phyloP scores from a whole-genome alignment of 2,113 vertebrate species.

The Mobula hypostoma region DNA sequence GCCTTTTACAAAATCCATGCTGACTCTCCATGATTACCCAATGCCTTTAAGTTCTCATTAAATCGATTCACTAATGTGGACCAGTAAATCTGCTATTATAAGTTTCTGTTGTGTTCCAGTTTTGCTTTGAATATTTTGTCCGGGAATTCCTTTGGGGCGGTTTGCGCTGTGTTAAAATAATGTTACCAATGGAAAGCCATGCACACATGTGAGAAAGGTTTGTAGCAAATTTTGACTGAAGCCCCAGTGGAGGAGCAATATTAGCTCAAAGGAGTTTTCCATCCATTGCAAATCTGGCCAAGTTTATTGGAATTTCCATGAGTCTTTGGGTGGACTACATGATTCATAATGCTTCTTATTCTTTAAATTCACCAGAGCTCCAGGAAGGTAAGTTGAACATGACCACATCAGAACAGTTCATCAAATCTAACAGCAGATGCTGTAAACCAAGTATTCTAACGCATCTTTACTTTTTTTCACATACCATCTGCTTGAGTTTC shows the following conservation, averaged over 20 bases:
- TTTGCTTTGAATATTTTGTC: neutral
- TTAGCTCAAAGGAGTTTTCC: neutral
- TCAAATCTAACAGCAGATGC: neutral
- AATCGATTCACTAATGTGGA: neutral
- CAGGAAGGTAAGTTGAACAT: neutral
- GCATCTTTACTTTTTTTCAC: neutral
- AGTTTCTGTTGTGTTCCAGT: neutral
- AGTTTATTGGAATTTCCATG: neutral
- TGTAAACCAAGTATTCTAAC: neutral
- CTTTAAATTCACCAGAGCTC: neutral
- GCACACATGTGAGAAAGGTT: neutral
- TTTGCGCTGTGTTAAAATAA: neutral
- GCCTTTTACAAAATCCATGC: neutral
- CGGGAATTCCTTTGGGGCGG: neutral
- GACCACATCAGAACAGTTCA: neutral
- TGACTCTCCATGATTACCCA: neutral
- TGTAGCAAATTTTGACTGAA: neutral
- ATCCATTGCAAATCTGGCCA: neutral
- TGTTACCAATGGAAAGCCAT: neutral
- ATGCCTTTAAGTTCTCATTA: neutral
- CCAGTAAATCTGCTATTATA: neutral
- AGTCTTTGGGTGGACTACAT: neutral
- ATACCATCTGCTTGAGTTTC: constrained; percentile 7
- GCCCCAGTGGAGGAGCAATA: neutral
- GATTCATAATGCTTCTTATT: neutral